phyloP scores from a whole-genome alignment of 2,888 invertebrate species.

The Pandemis corylana region DNA sequence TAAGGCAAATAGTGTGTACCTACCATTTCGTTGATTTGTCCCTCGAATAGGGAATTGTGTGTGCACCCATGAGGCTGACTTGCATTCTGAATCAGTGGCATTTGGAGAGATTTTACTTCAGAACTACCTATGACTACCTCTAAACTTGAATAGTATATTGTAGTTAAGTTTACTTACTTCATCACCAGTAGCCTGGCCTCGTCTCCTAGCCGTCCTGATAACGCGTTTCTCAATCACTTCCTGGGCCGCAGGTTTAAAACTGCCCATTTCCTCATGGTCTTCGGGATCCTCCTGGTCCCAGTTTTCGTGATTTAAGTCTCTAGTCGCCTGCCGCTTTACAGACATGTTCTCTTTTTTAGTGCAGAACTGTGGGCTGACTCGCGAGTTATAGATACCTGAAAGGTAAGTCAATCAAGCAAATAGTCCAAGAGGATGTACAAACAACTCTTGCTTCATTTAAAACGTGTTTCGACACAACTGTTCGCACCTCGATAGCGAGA shows the following conservation, averaged over 20 bases:
- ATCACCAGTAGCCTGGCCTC: constrained; percentile 64
- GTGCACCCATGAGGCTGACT: no score
- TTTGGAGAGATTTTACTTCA: no score
- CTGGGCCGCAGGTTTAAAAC: constrained; percentile 86
- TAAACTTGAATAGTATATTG: background rate
- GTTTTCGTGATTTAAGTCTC: constrained; percentile 92
- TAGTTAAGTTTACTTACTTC: constrained; percentile 53
- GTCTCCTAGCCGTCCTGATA: constrained; percentile 91
- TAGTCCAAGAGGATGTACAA: constrained; percentile 3
- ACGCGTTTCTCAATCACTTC: constrained; percentile 90
- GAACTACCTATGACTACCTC: no score
- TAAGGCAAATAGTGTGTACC: no score
- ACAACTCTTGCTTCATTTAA: background rate
- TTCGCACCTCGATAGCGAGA: constrained; percentile 1
- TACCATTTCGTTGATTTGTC: no score
- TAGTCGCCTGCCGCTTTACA: constrained; percentile 89
- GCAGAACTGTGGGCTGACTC: background rate
- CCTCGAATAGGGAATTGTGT: no score
- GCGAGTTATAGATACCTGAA: constrained; percentile 21
- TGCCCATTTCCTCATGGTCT: constrained; percentile 88
- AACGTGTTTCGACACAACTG: background rate
- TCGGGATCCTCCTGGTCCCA: constrained; percentile 92
- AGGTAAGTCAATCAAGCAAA: constrained; percentile 13
- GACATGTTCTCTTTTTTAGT: constrained; percentile 81
- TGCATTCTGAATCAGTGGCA: no score